Conservation (phyloP, 2,113 vertebrate genomes). For the Dendropsophus ebraccatus region DNA sequence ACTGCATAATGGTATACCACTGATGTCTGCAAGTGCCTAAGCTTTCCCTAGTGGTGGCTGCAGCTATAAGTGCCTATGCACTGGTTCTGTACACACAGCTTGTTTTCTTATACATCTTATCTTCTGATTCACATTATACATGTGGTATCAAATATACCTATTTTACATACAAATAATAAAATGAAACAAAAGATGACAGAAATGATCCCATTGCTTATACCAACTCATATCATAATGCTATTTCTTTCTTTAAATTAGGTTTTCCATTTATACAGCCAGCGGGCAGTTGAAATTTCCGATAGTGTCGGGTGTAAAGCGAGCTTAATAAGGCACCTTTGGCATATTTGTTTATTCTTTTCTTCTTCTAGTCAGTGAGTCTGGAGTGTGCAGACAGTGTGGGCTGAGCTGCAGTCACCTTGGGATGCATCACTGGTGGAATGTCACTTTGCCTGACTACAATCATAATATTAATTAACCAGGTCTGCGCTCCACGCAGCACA, state of each 20-base stretch:
- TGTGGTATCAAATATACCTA: too few species aligned
- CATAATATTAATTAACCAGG: neutral
- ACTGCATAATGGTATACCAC: too few species aligned
- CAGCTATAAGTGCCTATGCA: too few species aligned
- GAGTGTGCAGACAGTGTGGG: neutral
- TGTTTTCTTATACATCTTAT: too few species aligned
- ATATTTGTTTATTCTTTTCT: neutral
- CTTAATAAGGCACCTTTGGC: neutral
- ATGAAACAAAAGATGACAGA: neutral
- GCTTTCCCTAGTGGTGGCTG: too few species aligned
- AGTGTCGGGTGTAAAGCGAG: neutral
- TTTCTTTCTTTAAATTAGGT: neutral
- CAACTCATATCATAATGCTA: neutral
- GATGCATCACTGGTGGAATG: slow-evolving; percentile 4
- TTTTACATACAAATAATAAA: neutral
- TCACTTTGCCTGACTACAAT: neutral
- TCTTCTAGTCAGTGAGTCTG: neutral
- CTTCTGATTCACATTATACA: too few species aligned
- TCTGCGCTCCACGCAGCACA: neutral
- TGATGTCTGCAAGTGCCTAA: too few species aligned
- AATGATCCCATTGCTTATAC: neutral
- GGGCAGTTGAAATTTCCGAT: neutral
- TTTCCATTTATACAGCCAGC: neutral
- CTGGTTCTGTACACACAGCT: too few species aligned
- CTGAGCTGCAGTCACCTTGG: slow-evolving; percentile 15